Base-by-base conservation (phyloP, 2,113 vertebrate genomes). In the Tenebrosternarchus preto region DNA sequence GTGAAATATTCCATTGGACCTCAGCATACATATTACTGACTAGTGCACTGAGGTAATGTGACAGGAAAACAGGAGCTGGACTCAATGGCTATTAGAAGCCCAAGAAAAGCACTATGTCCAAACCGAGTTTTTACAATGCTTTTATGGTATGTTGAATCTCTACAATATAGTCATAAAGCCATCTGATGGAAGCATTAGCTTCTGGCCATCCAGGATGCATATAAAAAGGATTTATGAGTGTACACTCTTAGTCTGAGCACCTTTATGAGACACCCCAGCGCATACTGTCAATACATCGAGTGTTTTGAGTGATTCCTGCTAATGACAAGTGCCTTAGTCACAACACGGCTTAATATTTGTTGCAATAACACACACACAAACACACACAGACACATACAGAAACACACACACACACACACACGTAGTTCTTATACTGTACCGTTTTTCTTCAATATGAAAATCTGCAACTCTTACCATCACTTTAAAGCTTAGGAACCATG, bases 211-310 rank as follows among this genome's bases (percentile, higher is more conserved):
- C 91, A 83, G 89, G 88, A 91, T 92, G 91, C 79, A 89, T 90
- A 92, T 92, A 91, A 92, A 93, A 82, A 80, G 82, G 88, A 92
- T 94, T 94, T 94, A 93, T 86, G 91, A 90, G 89, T 85, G 87
- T 90, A 92, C n/a, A n/a, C 90, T 91, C 91, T 92, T 88, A 87
- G 85, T 76, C 89, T 80, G 39, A 85, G 82, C 89, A 88, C 91
- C 89, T 91, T 90, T 87, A 84, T 84, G 88, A 91, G 89, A 91
- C 86, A 50, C 88, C 83, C 88, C 89, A 89, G 90, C 88, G 89
- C 86, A 90, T 86, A 88, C 89, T 82, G 86, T 90, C 89, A 92
- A 88, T 89, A 88, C 80, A 86, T 84, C 85, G 86, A 92, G 89
- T 86, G 27, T 31, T 60, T 15, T 8, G 64, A 76, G 43, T 80